These are phyloP conservation scores for Steinernema hermaphroditum DNA, from an alignment of 2,888 invertebrate species.

Conservation along the genomic window DNA sequence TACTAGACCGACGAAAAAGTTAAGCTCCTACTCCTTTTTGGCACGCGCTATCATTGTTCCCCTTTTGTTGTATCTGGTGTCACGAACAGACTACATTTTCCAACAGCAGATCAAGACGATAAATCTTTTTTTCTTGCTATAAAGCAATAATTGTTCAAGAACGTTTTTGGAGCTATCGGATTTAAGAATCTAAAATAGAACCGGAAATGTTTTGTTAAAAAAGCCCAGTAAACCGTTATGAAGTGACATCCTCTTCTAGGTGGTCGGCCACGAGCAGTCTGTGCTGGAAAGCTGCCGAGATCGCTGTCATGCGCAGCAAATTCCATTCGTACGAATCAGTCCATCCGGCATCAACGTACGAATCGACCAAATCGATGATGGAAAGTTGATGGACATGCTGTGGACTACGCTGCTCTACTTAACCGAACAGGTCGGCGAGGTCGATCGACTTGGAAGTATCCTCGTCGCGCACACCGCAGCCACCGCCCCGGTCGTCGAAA, in stretches of 20 bases:
- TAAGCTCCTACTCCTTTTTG: no score
- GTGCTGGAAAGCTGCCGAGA: slow-evolving; percentile 58
- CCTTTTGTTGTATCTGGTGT: no score
- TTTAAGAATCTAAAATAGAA: no score
- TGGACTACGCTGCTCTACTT: slow-evolving; percentile 58
- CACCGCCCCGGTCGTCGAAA: background rate
- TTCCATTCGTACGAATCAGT: slow-evolving; percentile 59
- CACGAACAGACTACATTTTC: no score
- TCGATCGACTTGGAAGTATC: slow-evolving; percentile 40
- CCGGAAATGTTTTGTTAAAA: no score
- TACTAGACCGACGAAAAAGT: no score
- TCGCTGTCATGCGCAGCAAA: slow-evolving; percentile 56
- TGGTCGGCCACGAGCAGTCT: slow-evolving; percentile 61
- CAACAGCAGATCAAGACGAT: no score
- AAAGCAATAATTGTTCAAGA: no score
- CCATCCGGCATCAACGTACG: slow-evolving; percentile 57
- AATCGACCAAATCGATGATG: slow-evolving; percentile 62
- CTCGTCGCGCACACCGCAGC: slow-evolving; percentile 2
- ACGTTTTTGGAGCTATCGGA: no score
- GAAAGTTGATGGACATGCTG: slow-evolving; percentile 62
- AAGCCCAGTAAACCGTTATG: no score
- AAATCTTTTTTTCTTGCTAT: no score
- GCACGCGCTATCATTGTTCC: no score
- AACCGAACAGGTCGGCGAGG: slow-evolving; percentile 37
- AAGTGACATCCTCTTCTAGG: slow-evolving; percentile 38